A percentile compares a stretch with the other conserved stretches of the same genome.
These are phyloP conservation scores for Phrynocephalus forsythii DNA, from an alignment of 2,797 vertebrate genomes.

Conservation along the genomic window DNA sequence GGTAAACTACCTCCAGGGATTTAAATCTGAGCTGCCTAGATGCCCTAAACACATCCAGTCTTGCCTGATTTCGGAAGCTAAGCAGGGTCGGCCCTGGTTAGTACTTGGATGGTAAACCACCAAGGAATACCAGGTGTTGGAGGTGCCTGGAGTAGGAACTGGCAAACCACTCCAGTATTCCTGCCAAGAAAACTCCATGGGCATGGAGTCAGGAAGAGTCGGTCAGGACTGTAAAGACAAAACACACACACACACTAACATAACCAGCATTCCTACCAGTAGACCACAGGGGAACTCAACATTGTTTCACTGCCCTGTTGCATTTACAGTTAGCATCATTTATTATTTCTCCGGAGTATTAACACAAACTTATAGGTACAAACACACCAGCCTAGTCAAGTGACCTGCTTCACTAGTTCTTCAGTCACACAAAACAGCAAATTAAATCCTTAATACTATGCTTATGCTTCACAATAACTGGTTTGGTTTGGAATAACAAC, in stretches of 20 bases:
- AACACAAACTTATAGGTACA: background rate
- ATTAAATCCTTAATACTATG: background rate
- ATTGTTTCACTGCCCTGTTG: background rate
- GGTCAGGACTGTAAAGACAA: too few species aligned
- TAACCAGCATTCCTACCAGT: background rate
- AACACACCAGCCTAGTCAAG: background rate
- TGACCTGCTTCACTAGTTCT: background rate
- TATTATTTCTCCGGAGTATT: background rate
- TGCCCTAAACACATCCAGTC: too few species aligned
- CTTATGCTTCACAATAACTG: background rate
- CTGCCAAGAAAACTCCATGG: too few species aligned
- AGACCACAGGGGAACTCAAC: background rate
- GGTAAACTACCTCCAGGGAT: background rate
- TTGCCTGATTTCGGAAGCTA: too few species aligned
- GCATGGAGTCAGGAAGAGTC: too few species aligned
- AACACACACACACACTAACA: background rate
- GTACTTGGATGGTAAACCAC: too few species aligned
- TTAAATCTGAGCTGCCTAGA: too few species aligned
- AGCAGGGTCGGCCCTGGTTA: too few species aligned
- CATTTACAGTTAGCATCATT: background rate
- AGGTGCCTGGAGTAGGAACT: too few species aligned
- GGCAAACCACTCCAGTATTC: too few species aligned
- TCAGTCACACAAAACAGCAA: background rate
- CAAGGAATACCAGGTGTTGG: too few species aligned
- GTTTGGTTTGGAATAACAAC: background rate